phyloP scores from a whole-genome alignment of 2,113 vertebrate species.

The Glaucidium brasilianum region DNA sequence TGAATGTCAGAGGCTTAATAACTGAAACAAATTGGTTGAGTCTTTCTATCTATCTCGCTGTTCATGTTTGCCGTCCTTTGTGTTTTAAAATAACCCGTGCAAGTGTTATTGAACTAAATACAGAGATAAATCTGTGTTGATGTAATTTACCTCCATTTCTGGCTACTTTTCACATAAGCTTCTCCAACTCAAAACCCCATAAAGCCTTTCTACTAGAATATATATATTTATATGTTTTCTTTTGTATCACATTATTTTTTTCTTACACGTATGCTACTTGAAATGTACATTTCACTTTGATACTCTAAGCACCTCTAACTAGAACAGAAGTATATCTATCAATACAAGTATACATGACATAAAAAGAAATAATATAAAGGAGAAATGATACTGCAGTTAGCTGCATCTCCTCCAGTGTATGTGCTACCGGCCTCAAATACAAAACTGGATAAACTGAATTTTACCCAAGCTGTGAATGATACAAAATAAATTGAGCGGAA shows the following conservation, averaged over 20 bases:
- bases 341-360: not conserved
- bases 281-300: not conserved
- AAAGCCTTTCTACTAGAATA: not conserved
- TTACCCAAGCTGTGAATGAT: not conserved
- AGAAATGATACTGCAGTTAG: not conserved
- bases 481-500: not conserved
- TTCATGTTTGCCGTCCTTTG: not conserved
- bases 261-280: not conserved
- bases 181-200: not conserved
- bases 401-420: not conserved
- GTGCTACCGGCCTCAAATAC: not conserved
- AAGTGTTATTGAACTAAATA: not conserved
- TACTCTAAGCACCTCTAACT: not conserved
- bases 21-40: not conserved
- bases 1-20: constrained; percentile 22
- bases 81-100: not conserved
- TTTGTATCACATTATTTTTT: not conserved
- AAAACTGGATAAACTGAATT: not conserved
- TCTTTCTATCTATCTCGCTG: not conserved
- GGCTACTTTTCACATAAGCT: not conserved
- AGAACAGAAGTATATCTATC: not conserved
- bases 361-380: not conserved
- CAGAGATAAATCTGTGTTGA: not conserved
- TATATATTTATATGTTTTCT: not conserved
- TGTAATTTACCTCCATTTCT: not conserved